A percentile compares a stretch with the other conserved stretches of the same genome.
Conservation (phyloP, 2,797 vertebrate genomes). For the Carduelis carduelis region DNA sequence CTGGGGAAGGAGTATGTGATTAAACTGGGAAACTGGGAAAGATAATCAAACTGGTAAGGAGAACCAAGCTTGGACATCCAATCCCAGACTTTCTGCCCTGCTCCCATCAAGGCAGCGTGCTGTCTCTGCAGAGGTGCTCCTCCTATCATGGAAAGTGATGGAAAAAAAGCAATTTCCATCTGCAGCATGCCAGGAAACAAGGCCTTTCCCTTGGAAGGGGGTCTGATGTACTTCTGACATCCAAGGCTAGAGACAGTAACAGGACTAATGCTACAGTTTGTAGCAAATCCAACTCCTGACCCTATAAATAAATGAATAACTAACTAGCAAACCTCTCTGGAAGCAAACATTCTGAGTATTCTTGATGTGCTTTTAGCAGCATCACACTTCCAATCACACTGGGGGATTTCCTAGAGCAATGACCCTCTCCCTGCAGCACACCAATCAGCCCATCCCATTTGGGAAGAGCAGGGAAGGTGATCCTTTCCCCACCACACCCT, state of each 20-base stretch:
- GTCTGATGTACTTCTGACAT: background rate
- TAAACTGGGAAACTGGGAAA: background rate
- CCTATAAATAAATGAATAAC: background rate
- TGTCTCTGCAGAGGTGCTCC: background rate
- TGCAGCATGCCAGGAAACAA: background rate
- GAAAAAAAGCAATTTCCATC: background rate
- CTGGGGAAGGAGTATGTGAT: background rate
- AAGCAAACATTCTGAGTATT: background rate
- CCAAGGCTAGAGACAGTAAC: background rate
- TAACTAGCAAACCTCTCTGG: background rate
- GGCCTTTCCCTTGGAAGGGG: background rate
- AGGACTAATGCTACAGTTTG: background rate
- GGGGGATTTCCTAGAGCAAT: background rate
- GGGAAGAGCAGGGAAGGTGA: background rate
- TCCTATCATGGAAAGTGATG: background rate
- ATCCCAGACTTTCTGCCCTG: background rate
- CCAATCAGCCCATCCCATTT: background rate
- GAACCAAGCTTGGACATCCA: background rate
- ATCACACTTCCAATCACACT: background rate
- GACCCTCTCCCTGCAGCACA: background rate
- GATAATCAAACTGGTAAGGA: background rate
- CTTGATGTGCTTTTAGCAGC: background rate
- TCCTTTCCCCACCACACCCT: fast-evolving
- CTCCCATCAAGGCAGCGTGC: background rate
- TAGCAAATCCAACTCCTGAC: background rate